A percentile compares a stretch with the other conserved stretches of the same genome.
Evolutionary conservation across 2,797 vertebrate genomes (phyloP).

Genomic region (Tachyglossus aculeatus): DNA sequence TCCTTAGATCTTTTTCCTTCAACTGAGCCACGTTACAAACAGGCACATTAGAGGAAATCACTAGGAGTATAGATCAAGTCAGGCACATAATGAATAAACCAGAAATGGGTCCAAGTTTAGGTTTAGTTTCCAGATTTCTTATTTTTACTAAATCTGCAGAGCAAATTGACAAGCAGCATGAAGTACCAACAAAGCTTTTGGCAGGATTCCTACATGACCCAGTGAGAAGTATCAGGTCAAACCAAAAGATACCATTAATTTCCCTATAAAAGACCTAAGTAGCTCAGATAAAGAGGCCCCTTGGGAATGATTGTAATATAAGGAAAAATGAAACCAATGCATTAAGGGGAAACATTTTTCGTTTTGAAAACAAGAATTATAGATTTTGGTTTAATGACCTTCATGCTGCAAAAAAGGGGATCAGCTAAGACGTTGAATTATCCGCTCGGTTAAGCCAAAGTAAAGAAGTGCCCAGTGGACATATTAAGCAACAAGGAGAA

Average conservation of each 20-base stretch:
- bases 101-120: neutral
- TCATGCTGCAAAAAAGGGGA: too few relatives aligned
- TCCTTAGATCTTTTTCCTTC: neutral
- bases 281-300: too few relatives aligned
- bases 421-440: too few relatives aligned
- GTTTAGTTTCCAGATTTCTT: neutral
- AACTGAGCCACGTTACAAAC: neutral
- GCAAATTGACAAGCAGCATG: neutral
- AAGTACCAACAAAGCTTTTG: fast-evolving
- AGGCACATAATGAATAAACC: neutral
- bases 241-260: neutral
- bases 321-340: too few relatives aligned
- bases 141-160: neutral
- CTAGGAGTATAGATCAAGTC: fast-evolving
- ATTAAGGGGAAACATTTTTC: too few relatives aligned
- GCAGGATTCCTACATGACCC: neutral
- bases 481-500: too few relatives aligned
- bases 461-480: too few relatives aligned
- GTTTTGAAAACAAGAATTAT: too few relatives aligned
- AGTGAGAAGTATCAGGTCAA: neutral
- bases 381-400: too few relatives aligned
- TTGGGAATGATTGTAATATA: too few relatives aligned
- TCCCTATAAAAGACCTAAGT: too few relatives aligned
- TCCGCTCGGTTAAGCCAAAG: too few relatives aligned
- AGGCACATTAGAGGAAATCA: neutral